A percentile compares a stretch with the other conserved stretches of the same genome.
These are phyloP conservation scores for Chironomus tepperi DNA, from an alignment of 1,140 invertebrate genomes.

Conservation along the genomic window DNA sequence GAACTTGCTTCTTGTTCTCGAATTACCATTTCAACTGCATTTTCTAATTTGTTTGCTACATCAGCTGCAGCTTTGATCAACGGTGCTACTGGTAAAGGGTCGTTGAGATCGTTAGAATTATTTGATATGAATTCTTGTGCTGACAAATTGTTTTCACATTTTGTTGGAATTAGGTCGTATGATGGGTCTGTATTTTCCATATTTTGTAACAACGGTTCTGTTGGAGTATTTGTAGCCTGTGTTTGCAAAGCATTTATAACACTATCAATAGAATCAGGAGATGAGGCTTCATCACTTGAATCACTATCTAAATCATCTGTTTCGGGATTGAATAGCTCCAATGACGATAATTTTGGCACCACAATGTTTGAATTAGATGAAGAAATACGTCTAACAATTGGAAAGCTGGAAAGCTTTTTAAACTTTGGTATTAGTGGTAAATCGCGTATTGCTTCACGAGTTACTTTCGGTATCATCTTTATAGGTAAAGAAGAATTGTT, in stretches of 20 bases:
- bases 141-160: background rate
- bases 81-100: background rate
- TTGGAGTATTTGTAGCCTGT: slow-evolving; percentile 25
- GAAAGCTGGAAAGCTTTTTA: slow-evolving; percentile 52
- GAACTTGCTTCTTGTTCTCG: slow-evolving; percentile 30
- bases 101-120: background rate
- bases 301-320: slow-evolving; percentile 85
- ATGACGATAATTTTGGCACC: slow-evolving; percentile 61
- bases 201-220: slow-evolving; percentile 17
- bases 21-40: slow-evolving; percentile 54
- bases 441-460: slow-evolving; percentile 49
- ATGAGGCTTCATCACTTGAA: slow-evolving; percentile 68
- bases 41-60: slow-evolving; percentile 56
- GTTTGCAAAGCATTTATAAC: slow-evolving; percentile 57
- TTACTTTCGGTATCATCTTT: slow-evolving; percentile 42
- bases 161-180: background rate
- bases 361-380: slow-evolving; percentile 39
- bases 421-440: slow-evolving; percentile 50
- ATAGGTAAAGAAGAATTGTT: too few relatives aligned
- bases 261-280: slow-evolving; percentile 76
- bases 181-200: background rate
- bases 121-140: slow-evolving; percentile 6
- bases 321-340: slow-evolving; percentile 83
- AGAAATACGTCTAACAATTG: slow-evolving; percentile 50
- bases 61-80: slow-evolving; percentile 50